A percentile compares a stretch with the other conserved stretches of the same genome.
These are phyloP conservation scores for Lycopodina hypogea DNA, from an alignment of 37 sponge, comb jelly and placozoan genomes.

Conservation along the genomic window DNA sequence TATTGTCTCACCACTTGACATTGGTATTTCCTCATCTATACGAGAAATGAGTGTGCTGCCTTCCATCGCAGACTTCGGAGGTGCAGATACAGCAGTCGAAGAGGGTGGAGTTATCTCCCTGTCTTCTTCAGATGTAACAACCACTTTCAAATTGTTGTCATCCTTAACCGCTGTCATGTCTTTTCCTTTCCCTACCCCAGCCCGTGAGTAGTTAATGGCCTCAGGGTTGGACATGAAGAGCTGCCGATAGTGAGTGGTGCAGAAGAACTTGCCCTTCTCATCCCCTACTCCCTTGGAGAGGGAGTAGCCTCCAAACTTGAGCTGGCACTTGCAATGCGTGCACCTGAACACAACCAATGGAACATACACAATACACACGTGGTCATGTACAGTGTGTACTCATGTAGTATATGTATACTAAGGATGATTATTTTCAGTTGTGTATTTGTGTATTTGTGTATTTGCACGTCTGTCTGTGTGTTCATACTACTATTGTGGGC, in stretches of 20 bases:
- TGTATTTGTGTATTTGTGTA: too few species aligned
- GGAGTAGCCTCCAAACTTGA: slow-evolving; percentile 73
- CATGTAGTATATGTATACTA: too few species aligned
- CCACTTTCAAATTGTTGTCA: background rate
- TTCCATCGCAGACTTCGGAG: background rate
- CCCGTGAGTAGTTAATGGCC: slow-evolving; percentile 66
- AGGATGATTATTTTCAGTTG: too few species aligned
- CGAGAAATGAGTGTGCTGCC: background rate
- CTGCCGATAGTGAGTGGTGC: slow-evolving; percentile 75
- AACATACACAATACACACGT: too few species aligned
- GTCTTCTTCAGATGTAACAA: background rate
- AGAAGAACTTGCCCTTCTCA: slow-evolving; percentile 82
- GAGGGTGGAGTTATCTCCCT: background rate
- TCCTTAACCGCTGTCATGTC: background rate
- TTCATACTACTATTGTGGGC: too few species aligned
- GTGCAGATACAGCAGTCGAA: background rate
- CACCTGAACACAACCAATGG: too few species aligned
- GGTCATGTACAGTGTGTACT: too few species aligned
- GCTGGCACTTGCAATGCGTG: slow-evolving; percentile 67
- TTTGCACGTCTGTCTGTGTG: too few species aligned
- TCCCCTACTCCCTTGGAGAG: slow-evolving; percentile 58
- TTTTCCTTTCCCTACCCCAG: slow-evolving; percentile 11
- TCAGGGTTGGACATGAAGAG: slow-evolving; percentile 84
- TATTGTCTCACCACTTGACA: background rate
- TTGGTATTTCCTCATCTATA: background rate